Base-by-base conservation (phyloP, 1,140 invertebrate species). In the Macrosteles quadrilineatus region DNA sequence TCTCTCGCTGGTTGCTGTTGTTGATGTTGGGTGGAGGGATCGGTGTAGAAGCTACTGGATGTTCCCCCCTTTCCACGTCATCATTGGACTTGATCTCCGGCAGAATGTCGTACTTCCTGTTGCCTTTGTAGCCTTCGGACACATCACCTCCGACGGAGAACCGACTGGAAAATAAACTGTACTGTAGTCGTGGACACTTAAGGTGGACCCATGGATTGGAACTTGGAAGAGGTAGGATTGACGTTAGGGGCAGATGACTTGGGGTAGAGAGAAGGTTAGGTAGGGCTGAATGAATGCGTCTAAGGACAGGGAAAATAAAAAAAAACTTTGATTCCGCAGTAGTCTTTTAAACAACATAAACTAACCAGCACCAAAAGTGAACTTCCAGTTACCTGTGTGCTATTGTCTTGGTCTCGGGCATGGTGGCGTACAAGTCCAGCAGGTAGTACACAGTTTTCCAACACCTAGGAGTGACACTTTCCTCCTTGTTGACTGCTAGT, bases 401-500 rank as follows among this genome's bases (percentile, higher is more conserved):
- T 14, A 98, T 91, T 0, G 94, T 97, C 80, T 97, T 97, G 0
- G 93, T 93, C 77, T 97, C 95, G 0, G 96, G 95, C 87, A 95
- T 93, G 19, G 92, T 95, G 1, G 95, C 94, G 78, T 98, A 98
- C 23, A 98, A 81, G 76, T 98, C 94, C 36, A 98, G 81, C 21
- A 98, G 83, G 79, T 95, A 90, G 78, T 96, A 97, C 72, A 98
- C 90, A 4, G 94, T 98, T 78, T 93, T 91, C 96, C 96, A 98
- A 77, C 96, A 98, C 73, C 90, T 88, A 14, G 93, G 93, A 0
- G 89, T 91, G 69, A 80, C 64, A 47, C 36, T 12, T 78, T 71
- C 62, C 40, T 73, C 69, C 55, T 75, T 72, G 59, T 73, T 63
- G 59, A 65, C 19, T 50, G 67, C 27, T 71, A 73, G 21, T 69